Base-by-base conservation (phyloP, 53 echinoderm and acorn worm species). In the Crossaster papposus region DNA sequence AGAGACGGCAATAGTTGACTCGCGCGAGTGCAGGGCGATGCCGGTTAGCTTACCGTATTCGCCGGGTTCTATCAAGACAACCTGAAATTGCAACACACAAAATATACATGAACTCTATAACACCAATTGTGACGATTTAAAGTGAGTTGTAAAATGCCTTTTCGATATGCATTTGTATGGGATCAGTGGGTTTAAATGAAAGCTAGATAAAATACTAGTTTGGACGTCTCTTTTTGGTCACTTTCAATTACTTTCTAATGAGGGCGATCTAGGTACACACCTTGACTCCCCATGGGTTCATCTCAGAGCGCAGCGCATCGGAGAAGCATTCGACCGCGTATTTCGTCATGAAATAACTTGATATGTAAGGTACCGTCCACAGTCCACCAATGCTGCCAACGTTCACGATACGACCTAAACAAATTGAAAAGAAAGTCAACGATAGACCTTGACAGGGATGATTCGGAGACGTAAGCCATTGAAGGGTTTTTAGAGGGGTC, bases 231-330 rank as follows among this genome's bases (percentile, higher is more conserved):
- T 0, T 44, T 44, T 44, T 44, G 44, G 1, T 44, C 1, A 44
- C 44, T 44, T 9, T 44, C 44, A 44, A 44, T 44, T 44, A 44
- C 9, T 44, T 44, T 44, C 44, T 44, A 44, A 7, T 14, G 30
- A 83, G 30, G 1, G 30, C 14, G 18, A 26, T 14, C 5, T 12
- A 23, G 28, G 32, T 38, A 51, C 82, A 33, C 63, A 90, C 93
- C 85, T 90, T 85, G 17, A 92, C 93, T 50, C 93, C 90, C 93
- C 89, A 92, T 15, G 89, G 83, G 54, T 55, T 36, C 93, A 92
- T 92, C 79, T 92, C 93, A 79, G 44, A 70, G 3, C 93, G 88
- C 38, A 92, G 62, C 1, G 90, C 38, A 71, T 92, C 90, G 11
- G 81, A 64, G 24, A 90, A 89, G 36, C 83, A 34, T 65, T 92